Evolutionary conservation across 2,888 invertebrate genomes (phyloP), one percentile per base, ranked within the genome.

Genomic region (Acanthacorydalis orientalis): DNA sequence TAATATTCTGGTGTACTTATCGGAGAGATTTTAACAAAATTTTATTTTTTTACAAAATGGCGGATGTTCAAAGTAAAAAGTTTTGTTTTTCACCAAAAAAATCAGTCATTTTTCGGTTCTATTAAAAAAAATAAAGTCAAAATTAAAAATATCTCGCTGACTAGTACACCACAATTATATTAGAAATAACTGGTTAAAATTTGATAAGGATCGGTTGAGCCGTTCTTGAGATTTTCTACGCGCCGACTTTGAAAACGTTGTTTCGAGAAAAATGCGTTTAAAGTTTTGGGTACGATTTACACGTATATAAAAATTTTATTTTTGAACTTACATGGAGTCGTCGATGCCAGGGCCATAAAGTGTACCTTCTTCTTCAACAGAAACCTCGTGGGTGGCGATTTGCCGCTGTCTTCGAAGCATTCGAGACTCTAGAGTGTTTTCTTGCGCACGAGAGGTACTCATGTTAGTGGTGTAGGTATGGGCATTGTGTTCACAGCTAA

Each of bases 391-490:
- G 2, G 15, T 2, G 8, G 35, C 38, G 2, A 35, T 8, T 32
- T 45, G 45, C 2, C 37, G 37, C 16, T 45, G 45, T 23, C 45
- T 35, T 23, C 51, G 53, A 43, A 33, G 42, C 51, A 55, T 55
- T 54, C 53, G 52, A 49, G 49, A 53, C 15, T 53, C 52, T 39
- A 49, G 44, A 1, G 52, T 54, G 44, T 43, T 50, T 47, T 38
- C 49, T 12, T 48, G 48, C 38, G 51, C 51, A 37, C 37, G n/a
- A n/a, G n/a, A n/a, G n/a, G n/a, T n/a, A n/a, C n/a, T 35, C 16
- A 7, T 1, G 15, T 44, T 51, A 42, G 54, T 35, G 11, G 54
- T 50, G 44, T 50, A 53, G 2, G 42, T 10, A 52, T 53, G 52
- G n/a, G 50, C 46, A 52, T 51, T 7, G 51, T 49, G 23, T 49